These are phyloP conservation scores for Xenopus borealis DNA, from an alignment of 2,113 vertebrate genomes.

Conservation along the genomic window DNA sequence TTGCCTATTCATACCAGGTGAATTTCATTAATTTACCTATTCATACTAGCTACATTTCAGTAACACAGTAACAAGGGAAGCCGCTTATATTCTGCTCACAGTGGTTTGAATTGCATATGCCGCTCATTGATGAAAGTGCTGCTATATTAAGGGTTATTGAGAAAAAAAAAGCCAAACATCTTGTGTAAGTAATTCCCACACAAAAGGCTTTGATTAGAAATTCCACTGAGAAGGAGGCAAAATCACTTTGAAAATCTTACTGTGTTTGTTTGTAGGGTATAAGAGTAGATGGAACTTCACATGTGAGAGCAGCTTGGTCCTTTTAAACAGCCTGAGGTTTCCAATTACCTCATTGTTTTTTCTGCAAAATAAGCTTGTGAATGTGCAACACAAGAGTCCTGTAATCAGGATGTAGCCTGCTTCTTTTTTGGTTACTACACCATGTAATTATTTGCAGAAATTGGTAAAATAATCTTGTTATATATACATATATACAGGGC, in stretches of 20 bases:
- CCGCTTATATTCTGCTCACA: too few relatives aligned
- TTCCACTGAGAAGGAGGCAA: conserved; percentile 13
- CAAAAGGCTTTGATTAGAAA: conserved; percentile 23
- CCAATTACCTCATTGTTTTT: conserved; percentile 62
- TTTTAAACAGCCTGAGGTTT: conserved; percentile 60
- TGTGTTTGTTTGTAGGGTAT: conserved; percentile 52
- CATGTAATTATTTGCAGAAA: conserved; percentile 71
- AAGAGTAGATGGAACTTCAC: conserved; percentile 53
- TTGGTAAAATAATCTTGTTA: conserved; percentile 66
- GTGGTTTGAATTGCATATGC: background rate
- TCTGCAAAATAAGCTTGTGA: conserved; percentile 56
- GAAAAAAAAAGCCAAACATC: conserved; percentile 4
- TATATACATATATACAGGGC: conserved; percentile 65
- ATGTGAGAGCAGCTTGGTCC: conserved; percentile 53
- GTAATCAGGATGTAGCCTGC: conserved; percentile 66
- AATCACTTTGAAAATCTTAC: conserved; percentile 45
- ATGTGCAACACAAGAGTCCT: conserved; percentile 62
- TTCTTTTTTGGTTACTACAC: conserved; percentile 62
- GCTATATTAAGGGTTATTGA: conserved; percentile 25
- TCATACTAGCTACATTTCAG: too few relatives aligned
- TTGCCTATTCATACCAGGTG: too few relatives aligned
- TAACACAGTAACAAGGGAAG: too few relatives aligned
- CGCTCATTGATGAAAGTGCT: background rate
- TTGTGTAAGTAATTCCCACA: background rate
- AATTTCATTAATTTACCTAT: too few relatives aligned